phyloP scores from a whole-genome alignment of 1,140 invertebrate genomes.

The Bombus polaris region DNA sequence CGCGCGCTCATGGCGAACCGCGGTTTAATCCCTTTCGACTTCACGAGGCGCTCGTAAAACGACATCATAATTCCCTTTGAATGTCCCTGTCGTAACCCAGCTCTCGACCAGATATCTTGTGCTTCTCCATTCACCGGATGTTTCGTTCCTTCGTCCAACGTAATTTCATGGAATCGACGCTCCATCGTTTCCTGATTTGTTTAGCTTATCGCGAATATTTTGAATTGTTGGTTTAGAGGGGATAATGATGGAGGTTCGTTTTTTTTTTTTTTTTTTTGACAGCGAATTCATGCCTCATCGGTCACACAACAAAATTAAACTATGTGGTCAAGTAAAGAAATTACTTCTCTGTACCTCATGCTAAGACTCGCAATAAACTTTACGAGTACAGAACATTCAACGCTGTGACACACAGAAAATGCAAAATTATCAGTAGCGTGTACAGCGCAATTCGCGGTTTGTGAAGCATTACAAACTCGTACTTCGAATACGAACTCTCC shows the following conservation, averaged over 20 bases:
- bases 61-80: slow-evolving; percentile 57
- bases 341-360: background rate
- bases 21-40: slow-evolving; percentile 63
- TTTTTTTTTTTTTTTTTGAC: no score
- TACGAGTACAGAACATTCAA: no score
- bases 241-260: no score
- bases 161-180: slow-evolving; percentile 11
- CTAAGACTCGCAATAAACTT: background rate
- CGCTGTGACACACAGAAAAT: no score
- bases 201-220: background rate
- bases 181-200: background rate
- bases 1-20: slow-evolving; percentile 28
- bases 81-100: slow-evolving; percentile 38
- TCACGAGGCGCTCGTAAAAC: slow-evolving; percentile 63
- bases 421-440: background rate
- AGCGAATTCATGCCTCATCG: no score
- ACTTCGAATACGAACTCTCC: background rate
- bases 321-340: background rate
- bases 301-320: no score
- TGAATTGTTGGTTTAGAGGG: no score
- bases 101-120: background rate
- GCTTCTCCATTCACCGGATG: background rate
- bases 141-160: slow-evolving; percentile 16
- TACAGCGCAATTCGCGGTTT: background rate
- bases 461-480: background rate